Conservation (phyloP, 2,888 invertebrate genomes). For the Psococerastis gibbosa region DNA sequence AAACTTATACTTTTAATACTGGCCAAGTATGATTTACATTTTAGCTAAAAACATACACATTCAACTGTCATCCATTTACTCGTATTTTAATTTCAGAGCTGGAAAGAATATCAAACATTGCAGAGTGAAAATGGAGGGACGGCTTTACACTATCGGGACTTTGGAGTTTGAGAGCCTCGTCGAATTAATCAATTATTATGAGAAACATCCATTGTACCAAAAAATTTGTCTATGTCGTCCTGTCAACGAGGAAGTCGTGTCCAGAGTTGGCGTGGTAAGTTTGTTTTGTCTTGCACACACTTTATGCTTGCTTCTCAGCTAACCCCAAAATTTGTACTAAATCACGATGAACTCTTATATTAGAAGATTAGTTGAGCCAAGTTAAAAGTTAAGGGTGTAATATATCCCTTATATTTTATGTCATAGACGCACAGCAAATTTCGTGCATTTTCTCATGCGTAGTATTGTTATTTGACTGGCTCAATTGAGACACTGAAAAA, state of each 20-base stretch:
- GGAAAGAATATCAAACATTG: constrained; percentile 94
- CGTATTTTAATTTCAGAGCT: constrained; percentile 57
- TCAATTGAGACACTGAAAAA: too few species aligned
- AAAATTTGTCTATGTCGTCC: constrained; percentile 74
- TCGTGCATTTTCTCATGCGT: too few species aligned
- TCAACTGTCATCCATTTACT: too few species aligned
- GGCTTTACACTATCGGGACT: constrained; percentile 75
- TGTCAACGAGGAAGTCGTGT: constrained; percentile 55
- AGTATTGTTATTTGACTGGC: too few species aligned
- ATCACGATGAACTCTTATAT: too few species aligned
- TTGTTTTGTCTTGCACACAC: too few species aligned
- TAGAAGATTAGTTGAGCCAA: too few species aligned
- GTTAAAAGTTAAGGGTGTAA: constrained; percentile 10
- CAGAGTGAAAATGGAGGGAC: constrained; percentile 79
- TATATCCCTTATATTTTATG: not conserved
- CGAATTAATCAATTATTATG: constrained; percentile 81
- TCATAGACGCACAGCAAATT: too few species aligned
- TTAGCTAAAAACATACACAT: too few species aligned
- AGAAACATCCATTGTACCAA: constrained; percentile 74
- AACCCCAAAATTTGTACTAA: too few species aligned
- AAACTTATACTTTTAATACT: constrained; percentile 10
- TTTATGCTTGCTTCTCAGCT: too few species aligned
- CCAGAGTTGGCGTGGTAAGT: constrained; percentile 42
- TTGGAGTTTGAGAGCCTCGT: constrained; percentile 92
- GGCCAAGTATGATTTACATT: too few species aligned